phyloP scores from a whole-genome alignment of 2,888 invertebrate species.

The Megamerina dolium region DNA sequence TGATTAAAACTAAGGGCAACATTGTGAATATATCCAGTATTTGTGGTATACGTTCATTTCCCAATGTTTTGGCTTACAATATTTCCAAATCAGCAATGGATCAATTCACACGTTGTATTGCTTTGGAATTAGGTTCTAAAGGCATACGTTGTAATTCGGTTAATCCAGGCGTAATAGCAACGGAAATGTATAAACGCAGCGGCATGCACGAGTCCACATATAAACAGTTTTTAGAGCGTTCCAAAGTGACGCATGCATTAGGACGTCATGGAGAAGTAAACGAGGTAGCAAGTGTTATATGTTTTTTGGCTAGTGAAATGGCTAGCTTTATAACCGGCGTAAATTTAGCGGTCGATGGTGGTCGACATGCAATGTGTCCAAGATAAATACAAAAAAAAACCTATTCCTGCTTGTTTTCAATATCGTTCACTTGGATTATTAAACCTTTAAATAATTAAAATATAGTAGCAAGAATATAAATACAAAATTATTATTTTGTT shows the following conservation, averaged over 20 bases:
- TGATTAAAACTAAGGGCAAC: conserved; percentile 75
- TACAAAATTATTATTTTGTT: neutral
- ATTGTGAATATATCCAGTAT: conserved; percentile 95
- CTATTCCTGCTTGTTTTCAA: no score
- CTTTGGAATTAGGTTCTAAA: conserved; percentile 75
- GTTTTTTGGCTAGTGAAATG: conserved; percentile 80
- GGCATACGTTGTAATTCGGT: conserved; percentile 85
- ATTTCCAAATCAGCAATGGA: conserved; percentile 92
- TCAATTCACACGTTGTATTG: conserved; percentile 88
- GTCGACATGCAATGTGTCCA: conserved; percentile 87
- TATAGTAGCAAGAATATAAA: neutral
- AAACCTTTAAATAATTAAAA: neutral
- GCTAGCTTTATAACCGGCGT: conserved; percentile 87
- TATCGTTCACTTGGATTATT: no score
- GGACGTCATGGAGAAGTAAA: conserved; percentile 74
- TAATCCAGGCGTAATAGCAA: conserved; percentile 84
- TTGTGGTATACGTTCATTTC: conserved; percentile 81
- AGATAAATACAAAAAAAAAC: conserved; percentile 51
- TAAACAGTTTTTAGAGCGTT: conserved; percentile 72
- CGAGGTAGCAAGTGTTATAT: conserved; percentile 83
- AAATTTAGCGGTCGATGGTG: conserved; percentile 85
- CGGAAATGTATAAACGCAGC: conserved; percentile 78
- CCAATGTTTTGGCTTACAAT: conserved; percentile 82
- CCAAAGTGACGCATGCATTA: conserved; percentile 83
- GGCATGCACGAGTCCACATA: conserved; percentile 79